These are phyloP conservation scores for Pardalotus punctatus DNA, from an alignment of 2,113 vertebrate species.

Conservation along the genomic window DNA sequence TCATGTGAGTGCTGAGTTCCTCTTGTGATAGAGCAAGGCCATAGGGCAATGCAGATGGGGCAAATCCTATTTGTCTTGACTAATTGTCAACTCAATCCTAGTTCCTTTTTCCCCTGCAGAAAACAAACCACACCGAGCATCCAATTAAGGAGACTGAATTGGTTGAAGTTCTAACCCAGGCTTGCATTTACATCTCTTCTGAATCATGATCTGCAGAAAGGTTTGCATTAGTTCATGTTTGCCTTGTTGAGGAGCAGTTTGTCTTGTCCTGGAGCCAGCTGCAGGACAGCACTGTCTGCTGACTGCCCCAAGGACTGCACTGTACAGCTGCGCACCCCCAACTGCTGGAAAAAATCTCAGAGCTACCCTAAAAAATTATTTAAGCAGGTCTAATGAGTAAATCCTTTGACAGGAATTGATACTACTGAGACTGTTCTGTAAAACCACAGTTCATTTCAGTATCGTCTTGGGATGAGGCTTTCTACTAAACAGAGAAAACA, in stretches of 20 bases:
- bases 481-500: background rate
- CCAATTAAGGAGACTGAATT: background rate
- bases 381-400: background rate
- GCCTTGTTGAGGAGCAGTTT: background rate
- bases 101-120: background rate
- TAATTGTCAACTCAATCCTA: background rate
- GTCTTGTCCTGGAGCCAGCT: background rate
- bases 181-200: background rate
- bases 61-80: background rate
- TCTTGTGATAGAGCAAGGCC: background rate
- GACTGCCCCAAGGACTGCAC: background rate
- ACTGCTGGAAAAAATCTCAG: background rate
- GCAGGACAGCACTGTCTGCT: background rate
- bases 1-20: rapidly evolving
- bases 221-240: background rate
- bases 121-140: background rate
- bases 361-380: background rate
- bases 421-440: background rate
- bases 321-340: background rate
- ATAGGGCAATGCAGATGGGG: background rate
- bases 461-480: background rate
- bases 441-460: background rate
- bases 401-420: background rate
- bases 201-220: background rate
- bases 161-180: background rate